A percentile compares a stretch with the other conserved stretches of the same genome.
Conservation (phyloP, 2,888 invertebrate genomes). For the Sphecodes monilicornis region DNA sequence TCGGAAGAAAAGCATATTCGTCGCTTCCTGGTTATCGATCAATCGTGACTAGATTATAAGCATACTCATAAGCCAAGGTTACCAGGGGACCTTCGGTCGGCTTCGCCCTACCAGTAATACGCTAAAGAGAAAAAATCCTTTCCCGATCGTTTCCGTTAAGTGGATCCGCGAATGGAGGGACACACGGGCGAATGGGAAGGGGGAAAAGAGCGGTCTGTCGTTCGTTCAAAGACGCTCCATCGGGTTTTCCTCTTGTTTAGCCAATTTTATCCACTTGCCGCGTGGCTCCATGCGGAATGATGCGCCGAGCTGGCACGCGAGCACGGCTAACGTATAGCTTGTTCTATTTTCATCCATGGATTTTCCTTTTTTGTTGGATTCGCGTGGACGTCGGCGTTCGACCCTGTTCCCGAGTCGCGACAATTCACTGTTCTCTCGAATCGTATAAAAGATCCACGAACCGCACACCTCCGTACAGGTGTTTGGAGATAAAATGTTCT, state of each 20-base stretch:
- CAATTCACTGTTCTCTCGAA: background rate
- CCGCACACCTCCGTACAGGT: background rate
- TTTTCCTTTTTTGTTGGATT: slow-evolving; percentile 63
- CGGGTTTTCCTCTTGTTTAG: slow-evolving; percentile 62
- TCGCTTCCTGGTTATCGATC: slow-evolving; percentile 25
- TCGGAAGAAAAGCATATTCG: slow-evolving; percentile 2
- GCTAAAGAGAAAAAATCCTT: background rate
- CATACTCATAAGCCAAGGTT: slow-evolving; percentile 85
- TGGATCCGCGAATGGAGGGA: slow-evolving; percentile 5
- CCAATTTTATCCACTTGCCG: slow-evolving; percentile 62
- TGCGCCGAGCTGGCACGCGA: slow-evolving; percentile 37
- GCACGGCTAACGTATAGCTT: slow-evolving; percentile 37
- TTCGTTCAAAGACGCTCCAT: slow-evolving; percentile 1
- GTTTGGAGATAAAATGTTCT: background rate
- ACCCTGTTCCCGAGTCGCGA: slow-evolving; percentile 24
- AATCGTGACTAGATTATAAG: slow-evolving; percentile 42
- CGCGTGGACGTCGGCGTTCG: slow-evolving; percentile 44
- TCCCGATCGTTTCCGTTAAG: slow-evolving; percentile 16
- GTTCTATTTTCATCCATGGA: slow-evolving; percentile 64
- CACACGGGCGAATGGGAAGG: background rate
- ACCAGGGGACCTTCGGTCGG: slow-evolving; percentile 95
- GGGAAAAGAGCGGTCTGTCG: background rate
- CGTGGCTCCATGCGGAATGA: slow-evolving; percentile 44
- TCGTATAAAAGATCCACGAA: background rate
- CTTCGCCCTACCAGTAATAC: slow-evolving; percentile 85